Evolutionary conservation across 2,797 vertebrate species (phyloP), one percentile per base, ranked within the genome.

Genomic region (Cyprinella venusta): DNA sequence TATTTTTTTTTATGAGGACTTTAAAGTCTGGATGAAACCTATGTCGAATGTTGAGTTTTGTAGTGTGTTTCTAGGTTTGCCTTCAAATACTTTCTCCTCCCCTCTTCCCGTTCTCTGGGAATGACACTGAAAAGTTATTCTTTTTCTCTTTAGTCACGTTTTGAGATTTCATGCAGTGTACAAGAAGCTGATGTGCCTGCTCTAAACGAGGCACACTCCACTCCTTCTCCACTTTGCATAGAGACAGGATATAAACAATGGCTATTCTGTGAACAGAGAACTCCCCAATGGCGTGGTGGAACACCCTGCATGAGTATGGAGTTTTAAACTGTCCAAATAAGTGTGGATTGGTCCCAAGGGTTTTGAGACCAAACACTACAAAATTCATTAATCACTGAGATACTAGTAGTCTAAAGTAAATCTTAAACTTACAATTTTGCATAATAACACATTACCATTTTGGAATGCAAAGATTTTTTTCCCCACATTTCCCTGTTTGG

Each of bases 201-300:
- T 76, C 36, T 76, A 40, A 56, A 59, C 33, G 13, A 48, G 45
- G 13, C 45, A 48, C 45, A 48, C 52, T 38, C 72, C 33, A 59
- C 52, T 76, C 52, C 21, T 76, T 76, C 82, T 86, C 65, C 76
- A 78, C 85, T 77, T 86, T 74, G 72, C 69, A 79, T 67, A 74
- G 71, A 85, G 74, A 78, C 85, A 86, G 80, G 76, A 88, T 84
- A 83, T 79, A 86, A 88, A 86, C 87, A 86, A 76, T 54, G 70
- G 72, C 77, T 86, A 83, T 84, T 86, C 80, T 88, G 48, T 85
- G 86, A 80, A 80, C 83, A 80, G 80, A 85, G 80, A 87, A 81
- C 80, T 59, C 48, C 76, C 70, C 40, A 38, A 71, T 72, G 83
- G 76, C 56, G 8, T 81, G 82, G 16, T 36, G 26, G 67, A 82